Evolutionary conservation across 2,797 vertebrate genomes (phyloP).

Genomic region (Tangara arthus): DNA sequence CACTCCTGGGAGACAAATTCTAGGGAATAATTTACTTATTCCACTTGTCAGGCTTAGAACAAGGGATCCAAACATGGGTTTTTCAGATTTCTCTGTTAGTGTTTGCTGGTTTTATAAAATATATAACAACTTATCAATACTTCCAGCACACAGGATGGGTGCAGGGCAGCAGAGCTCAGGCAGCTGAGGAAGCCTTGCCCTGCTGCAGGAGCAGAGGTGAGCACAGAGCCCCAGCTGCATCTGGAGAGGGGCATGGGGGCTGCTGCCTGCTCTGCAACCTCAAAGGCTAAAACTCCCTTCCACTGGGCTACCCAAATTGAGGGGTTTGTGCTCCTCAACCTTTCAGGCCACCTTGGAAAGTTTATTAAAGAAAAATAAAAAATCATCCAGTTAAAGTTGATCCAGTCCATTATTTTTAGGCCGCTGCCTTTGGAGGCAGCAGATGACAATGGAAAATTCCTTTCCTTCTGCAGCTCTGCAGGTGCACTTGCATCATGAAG

Average conservation of each 20-base stretch:
- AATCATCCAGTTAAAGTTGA: not conserved
- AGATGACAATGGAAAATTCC: slow-evolving; percentile 48
- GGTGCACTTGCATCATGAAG: slow-evolving; percentile 50
- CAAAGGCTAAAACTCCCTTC: not conserved
- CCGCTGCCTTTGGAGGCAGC: not conserved
- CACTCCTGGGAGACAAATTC: not conserved
- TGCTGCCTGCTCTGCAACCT: not conserved
- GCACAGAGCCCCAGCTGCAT: not conserved
- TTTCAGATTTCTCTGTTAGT: not conserved
- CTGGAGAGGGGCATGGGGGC: not conserved
- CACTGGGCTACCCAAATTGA: not conserved
- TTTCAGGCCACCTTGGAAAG: not conserved
- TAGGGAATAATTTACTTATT: not conserved
- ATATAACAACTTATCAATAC: rapidly evolving
- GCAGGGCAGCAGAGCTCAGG: not conserved
- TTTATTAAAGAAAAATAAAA: not conserved
- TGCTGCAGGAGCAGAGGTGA: not conserved
- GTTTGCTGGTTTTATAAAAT: not conserved
- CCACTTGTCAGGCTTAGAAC: not conserved
- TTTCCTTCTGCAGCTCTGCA: slow-evolving; percentile 47
- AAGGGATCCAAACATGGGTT: rapidly evolving
- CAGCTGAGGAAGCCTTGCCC: not conserved
- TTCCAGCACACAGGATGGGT: not conserved
- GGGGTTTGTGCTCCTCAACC: not conserved
- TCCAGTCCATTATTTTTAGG: slow-evolving; percentile 24